Evolutionary conservation across 2,113 vertebrate genomes (phyloP).

Genomic region (Hippoglossus stenolepis): DNA sequence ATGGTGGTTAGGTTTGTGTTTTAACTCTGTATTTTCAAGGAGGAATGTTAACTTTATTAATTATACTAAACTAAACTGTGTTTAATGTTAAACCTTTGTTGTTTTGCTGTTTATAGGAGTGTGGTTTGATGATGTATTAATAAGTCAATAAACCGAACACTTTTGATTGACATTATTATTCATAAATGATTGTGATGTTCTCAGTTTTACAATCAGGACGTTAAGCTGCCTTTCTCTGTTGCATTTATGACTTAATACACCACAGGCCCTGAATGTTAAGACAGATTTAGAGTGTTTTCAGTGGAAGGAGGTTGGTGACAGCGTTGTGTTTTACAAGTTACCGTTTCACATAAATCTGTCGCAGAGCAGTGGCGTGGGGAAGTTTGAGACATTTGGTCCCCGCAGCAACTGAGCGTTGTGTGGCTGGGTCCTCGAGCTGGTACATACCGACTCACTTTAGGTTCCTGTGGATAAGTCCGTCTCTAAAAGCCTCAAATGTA

Average conservation of each 20-base stretch:
- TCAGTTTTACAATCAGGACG: not conserved
- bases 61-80: too few species aligned
- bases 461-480: constrained; percentile 13
- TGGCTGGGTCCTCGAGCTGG: constrained; percentile 14
- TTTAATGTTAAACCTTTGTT: too few species aligned
- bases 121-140: too few species aligned
- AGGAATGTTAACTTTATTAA: too few species aligned
- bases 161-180: not conserved
- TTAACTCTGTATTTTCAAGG: too few species aligned
- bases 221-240: not conserved
- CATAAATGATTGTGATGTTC: not conserved
- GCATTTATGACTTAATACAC: not conserved
- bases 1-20: too few species aligned
- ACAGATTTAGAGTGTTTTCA: not conserved
- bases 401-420: constrained; percentile 38
- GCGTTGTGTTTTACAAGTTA: constrained; percentile 22
- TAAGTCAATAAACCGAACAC: too few species aligned
- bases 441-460: not conserved
- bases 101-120: too few species aligned
- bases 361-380: constrained; percentile 6
- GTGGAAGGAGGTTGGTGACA: not conserved
- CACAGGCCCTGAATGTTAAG: not conserved
- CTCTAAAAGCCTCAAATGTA: constrained; percentile 65
- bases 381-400: constrained; percentile 37
- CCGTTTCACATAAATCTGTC: constrained; percentile 37